Base-by-base conservation (phyloP, 1,140 invertebrate species). In the Oryzaephilus surinamensis region DNA sequence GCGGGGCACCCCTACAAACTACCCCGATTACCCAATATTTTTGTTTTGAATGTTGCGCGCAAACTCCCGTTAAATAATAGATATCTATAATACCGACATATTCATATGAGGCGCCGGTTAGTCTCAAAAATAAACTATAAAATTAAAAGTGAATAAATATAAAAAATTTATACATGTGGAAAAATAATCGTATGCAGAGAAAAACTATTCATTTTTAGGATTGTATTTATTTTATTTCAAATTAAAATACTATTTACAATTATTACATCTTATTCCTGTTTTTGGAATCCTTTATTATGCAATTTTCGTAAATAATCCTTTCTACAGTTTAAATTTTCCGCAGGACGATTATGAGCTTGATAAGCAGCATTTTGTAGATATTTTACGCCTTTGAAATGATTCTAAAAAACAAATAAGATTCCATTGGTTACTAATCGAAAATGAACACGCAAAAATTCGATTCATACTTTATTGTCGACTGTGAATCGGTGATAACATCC, bases 401-500 rank as follows among this genome's bases (percentile, higher is more conserved):
- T 84, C 85, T 92, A 64, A 23, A 74, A 73, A 45, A 4, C 38
- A 52, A 54, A 48, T 46, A 33, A 35, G 36, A 29, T 13, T 38
- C 29, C 30, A 20, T 16, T 20, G 35, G 18, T 27, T 29, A 28
- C 1, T 23, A 36, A 12, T 7, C 17, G 7, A 31, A 29, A 29
- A 20, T 26, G 17, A 32, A 5, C n/a, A n/a, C n/a, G 1, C 14
- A 14, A 8, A 15, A 30, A 24, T 24, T 33, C 19, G 12, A 57
- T 57, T 60, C n/a, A n/a, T 61, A 85, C 82, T 43, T 80, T 79
- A 4, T 56, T 61, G 59, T 97, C 91, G 6, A 92, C 66, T 3
- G 88, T 95, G 60, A 98, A 97, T 34, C 94, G 72, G 55, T 97
- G 94, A 63, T 97, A 97, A 49, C 96, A 94, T 35, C 94, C 95